Base-by-base conservation (phyloP, 2,888 invertebrate species). In the Neoscelio sp. region DNA sequence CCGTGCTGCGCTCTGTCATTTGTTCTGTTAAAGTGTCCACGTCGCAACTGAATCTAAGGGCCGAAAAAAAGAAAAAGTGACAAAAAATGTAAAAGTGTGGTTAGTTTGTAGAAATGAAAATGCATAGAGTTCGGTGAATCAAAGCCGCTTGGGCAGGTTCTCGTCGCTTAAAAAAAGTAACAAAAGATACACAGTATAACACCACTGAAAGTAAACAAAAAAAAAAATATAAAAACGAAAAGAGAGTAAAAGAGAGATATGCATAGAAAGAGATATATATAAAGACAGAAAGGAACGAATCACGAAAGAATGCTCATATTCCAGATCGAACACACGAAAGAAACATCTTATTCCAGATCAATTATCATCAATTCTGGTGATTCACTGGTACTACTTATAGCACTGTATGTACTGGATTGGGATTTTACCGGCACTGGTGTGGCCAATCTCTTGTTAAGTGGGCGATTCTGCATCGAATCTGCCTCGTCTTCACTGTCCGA, bases 281-380 rank as follows among this genome's bases (percentile, higher is more conserved):
- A 23, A 54, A 30, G 7, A 28, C 1, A 5, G 8, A 15, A 33
- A 33, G 7, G 10, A 50, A 10, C 12, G 26, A 28, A 40, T 38
- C 13, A 10, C 10, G 42, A 56, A 54, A 40, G 64, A 64, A 73
- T 28, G 40, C 13, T 38, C 13, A 23, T 50, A 44, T 62, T 6
- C 60, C 30, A 7, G 13, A 64, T 48, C 13, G 46, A 68, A 50
- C 10, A 56, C 38, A 70, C 28, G 33, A 35, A 46, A 6, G 7
- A 48, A 18, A 54, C 52, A 12, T 64, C 46, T 88, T 86, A 90
- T 80, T 90, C 90, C 84, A 90, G 82, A 82, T 90, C 90, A 64
- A 90, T 90, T 62, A 90, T 89, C 89, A 90, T 89, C n/a, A 89
- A 83, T 70, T 90, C 90, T 3, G 90, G 90, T 8, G 89, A 90